Evolutionary conservation across 30 jellyfish, hydroid and myxozoan species (phyloP).

Genomic region (Pelagia noctiluca): DNA sequence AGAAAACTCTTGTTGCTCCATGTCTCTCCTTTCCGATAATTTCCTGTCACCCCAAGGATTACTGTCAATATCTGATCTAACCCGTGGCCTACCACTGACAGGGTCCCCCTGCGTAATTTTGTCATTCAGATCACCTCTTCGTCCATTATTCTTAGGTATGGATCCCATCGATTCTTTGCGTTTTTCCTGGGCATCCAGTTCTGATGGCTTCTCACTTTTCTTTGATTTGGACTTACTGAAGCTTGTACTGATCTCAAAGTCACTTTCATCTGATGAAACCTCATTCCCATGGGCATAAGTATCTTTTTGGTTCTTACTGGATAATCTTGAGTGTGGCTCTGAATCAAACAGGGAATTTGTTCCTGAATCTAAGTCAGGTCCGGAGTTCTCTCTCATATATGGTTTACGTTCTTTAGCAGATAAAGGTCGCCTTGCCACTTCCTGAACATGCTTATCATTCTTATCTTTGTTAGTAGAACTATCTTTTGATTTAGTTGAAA

Average conservation of each 20-base stretch:
- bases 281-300: background rate
- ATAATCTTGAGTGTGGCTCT: no score
- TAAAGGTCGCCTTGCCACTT: no score
- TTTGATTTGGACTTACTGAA: background rate
- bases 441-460: no score
- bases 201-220: background rate
- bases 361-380: no score
- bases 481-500: no score
- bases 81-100: background rate
- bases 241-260: background rate
- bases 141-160: background rate
- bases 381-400: no score
- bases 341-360: no score
- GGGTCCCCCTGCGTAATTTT: background rate
- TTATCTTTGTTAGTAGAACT: no score
- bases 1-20: background rate
- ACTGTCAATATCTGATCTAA: background rate
- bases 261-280: conserved; percentile 1
- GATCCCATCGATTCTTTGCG: conserved; percentile 5
- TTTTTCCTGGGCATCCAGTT: background rate
- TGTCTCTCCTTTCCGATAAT: background rate
- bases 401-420: no score
- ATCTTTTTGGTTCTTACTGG: no score
- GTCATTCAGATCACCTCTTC: no score
- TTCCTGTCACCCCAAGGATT: background rate